Evolutionary conservation across 1,140 invertebrate genomes (phyloP).

Genomic region (Camponotus pennsylvanicus): DNA sequence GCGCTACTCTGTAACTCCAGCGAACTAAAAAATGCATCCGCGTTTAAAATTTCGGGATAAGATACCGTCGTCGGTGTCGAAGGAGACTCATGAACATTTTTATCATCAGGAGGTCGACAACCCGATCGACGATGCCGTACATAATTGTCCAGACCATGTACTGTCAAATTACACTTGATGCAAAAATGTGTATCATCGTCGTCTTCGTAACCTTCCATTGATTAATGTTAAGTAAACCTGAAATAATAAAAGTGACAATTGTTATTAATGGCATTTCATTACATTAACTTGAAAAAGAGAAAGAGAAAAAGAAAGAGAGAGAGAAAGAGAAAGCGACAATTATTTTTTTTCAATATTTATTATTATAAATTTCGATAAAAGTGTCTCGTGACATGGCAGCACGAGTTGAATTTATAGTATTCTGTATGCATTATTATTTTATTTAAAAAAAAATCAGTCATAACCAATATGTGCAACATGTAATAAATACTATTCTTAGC

Average conservation of each 20-base stretch:
- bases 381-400: not conserved
- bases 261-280: not conserved
- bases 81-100: constrained; percentile 77
- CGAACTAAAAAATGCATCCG: constrained; percentile 94
- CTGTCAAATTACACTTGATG: constrained; percentile 93
- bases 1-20: constrained; percentile 93
- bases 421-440: not conserved
- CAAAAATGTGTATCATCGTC: constrained; percentile 94
- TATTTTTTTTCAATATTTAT: too few species aligned
- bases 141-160: constrained; percentile 93
- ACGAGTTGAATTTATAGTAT: not conserved
- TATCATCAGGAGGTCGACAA: constrained; percentile 83
- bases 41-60: constrained; percentile 88
- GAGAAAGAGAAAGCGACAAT: too few species aligned
- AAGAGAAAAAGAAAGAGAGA: too few species aligned
- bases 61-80: constrained; percentile 80
- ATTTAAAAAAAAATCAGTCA: not conserved
- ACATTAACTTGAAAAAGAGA: not conserved
- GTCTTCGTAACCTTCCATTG: constrained; percentile 87
- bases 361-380: too few species aligned
- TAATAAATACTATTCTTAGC: too few species aligned
- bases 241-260: not conserved
- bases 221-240: not conserved
- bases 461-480: too few species aligned
- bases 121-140: constrained; percentile 92